Evolutionary conservation across 2,888 invertebrate species (phyloP), one percentile per base, ranked within the genome.

Genomic region (Endomychus coccineus): DNA sequence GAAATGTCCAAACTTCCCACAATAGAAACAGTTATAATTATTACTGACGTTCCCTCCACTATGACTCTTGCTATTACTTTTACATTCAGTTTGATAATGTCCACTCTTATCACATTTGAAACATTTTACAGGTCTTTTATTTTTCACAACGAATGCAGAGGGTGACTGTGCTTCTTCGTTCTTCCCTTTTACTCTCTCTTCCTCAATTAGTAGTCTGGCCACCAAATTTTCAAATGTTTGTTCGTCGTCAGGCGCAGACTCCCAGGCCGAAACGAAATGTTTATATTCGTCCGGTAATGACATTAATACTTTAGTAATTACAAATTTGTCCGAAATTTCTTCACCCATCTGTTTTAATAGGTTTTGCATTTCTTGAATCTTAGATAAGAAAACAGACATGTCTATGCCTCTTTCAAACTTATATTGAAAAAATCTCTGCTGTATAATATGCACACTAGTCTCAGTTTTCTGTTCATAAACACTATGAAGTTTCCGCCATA

Each of bases 401-500:
- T 46, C 48, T 0, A 16, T 10, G 11, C 46, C 48, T 1, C 48
- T 47, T 23, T 46, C 25, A 14, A 22, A 54, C 16, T 54, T 55
- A 14, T 35, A 52, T 25, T 52, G 45, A 22, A 59, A 56, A 15
- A 57, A 57, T 16, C 52, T 34, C 27, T 59, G 56, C 19, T 62
- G 60, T 4, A 58, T 24, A 10, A 58, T 48, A 47, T 60, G 56
- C 4, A 58, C 42, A 11, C 44, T 56, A 2, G 55, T 56, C 19
- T 54, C 53, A 0, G 54, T 49, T 37, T 56, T 60, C n/a, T n/a
- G n/a, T n/a, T n/a, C n/a, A n/a, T n/a, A n/a, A 0, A 61, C 16
- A 9, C 32, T 47, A 25, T 46, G 47, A 2, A 13, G 12, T 29
- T 48, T 53, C 3, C 12, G 10, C 52, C 50, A 54, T 49, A 54